These are phyloP conservation scores for Sciaenops ocellatus DNA, from an alignment of 2,797 vertebrate species.

Conservation along the genomic window DNA sequence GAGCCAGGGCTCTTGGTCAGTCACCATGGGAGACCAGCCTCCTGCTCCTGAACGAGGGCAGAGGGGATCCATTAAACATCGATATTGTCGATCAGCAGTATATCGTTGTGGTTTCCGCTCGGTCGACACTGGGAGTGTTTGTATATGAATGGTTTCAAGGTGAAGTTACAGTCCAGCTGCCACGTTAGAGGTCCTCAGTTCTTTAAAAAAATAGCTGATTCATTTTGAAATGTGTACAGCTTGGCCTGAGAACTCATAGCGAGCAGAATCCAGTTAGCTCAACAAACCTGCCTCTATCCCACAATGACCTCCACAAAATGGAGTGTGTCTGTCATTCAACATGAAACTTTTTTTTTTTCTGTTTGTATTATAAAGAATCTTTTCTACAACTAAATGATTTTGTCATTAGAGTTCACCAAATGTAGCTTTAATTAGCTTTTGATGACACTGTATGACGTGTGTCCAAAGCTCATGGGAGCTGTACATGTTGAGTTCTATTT, in stretches of 20 bases:
- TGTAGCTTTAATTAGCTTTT: conserved; percentile 21
- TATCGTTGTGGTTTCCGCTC: conserved; percentile 38
- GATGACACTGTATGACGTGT: not conserved
- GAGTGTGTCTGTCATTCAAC: not conserved
- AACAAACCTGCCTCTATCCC: not conserved
- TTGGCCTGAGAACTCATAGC: not conserved
- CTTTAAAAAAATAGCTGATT: not conserved
- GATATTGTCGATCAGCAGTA: not conserved
- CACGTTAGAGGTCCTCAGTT: not conserved
- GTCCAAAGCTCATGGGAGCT: conserved; percentile 7
- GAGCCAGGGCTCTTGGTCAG: conserved; percentile 92
- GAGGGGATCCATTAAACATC: conserved; percentile 34
- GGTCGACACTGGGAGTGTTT: not conserved
- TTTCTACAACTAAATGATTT: not conserved
- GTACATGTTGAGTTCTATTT: conserved; percentile 2
- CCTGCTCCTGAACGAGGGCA: conserved; percentile 88
- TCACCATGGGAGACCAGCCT: conserved; percentile 93
- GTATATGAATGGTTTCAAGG: conserved; percentile 16
- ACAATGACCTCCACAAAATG: not conserved
- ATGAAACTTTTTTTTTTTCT: not conserved
- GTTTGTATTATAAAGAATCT: not conserved
- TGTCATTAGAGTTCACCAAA: conserved; percentile 1
- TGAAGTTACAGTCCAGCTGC: conserved; percentile 16
- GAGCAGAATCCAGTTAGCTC: not conserved
- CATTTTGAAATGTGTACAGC: conserved; percentile 4